Evolutionary conservation across 2,113 vertebrate species (phyloP).

Genomic region (Melozone crissalis): DNA sequence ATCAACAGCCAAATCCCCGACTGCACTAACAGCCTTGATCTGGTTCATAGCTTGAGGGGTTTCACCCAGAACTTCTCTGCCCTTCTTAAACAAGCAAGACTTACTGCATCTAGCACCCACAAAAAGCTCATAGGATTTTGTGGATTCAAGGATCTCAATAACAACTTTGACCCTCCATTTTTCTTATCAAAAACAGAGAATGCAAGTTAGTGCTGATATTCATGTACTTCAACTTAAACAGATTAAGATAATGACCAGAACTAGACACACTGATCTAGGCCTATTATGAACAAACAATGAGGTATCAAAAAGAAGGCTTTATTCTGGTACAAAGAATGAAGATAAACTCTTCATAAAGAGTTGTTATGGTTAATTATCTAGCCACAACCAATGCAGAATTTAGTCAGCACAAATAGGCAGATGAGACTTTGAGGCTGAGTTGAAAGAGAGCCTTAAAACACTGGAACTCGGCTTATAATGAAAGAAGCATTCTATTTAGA

Average conservation of each 20-base stretch:
- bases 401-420: neutral
- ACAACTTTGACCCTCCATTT: neutral
- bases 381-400: neutral
- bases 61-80: neutral
- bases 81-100: neutral
- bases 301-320: neutral
- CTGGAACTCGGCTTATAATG: neutral
- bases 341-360: neutral
- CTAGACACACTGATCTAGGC: neutral
- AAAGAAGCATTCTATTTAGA: neutral
- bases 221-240: neutral
- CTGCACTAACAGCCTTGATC: accelerated
- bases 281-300: neutral
- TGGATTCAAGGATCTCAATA: neutral
- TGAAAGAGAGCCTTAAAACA: neutral
- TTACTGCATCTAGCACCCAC: neutral
- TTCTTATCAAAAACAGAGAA: neutral
- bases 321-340: neutral
- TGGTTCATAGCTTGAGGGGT: neutral
- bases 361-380: neutral
- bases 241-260: neutral
- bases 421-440: neutral
- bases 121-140: neutral
- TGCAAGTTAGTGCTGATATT: neutral
- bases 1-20: neutral